Percentiles rank a stretch among this genome's conserved stretches.
phyloP scores from a whole-genome alignment of 2,113 vertebrate species.

The Heterotis niloticus region DNA sequence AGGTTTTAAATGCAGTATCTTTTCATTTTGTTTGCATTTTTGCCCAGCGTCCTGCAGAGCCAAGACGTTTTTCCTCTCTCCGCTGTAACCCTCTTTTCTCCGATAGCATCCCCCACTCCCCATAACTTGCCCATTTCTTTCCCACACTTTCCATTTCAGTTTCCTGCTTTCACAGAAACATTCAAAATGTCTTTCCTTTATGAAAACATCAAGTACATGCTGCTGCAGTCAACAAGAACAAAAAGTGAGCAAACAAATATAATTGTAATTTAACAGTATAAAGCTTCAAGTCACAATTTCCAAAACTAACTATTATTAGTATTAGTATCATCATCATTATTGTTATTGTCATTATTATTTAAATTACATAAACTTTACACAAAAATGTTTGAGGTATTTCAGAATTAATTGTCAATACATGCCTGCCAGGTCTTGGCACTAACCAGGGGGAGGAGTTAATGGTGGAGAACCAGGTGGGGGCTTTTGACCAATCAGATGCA shows the following conservation, averaged over 20 bases:
- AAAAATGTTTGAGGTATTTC: slow-evolving; percentile 99
- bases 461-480: slow-evolving; percentile 51
- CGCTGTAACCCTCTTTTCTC: slow-evolving; percentile 43
- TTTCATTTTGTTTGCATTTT: not conserved
- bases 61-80: slow-evolving; percentile 24
- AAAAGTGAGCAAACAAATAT: slow-evolving; percentile 62
- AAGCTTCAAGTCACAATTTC: slow-evolving; percentile 99
- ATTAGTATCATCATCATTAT: slow-evolving; percentile 70
- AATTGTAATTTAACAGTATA: slow-evolving; percentile 97
- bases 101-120: not conserved
- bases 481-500: slow-evolving; percentile 53
- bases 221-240: slow-evolving; percentile 70
- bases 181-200: slow-evolving; percentile 86
- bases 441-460: slow-evolving; percentile 58
- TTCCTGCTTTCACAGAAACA: slow-evolving; percentile 70
- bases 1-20: not conserved
- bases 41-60: not conserved
- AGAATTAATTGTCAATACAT: slow-evolving; percentile 98
- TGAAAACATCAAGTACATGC: slow-evolving; percentile 82
- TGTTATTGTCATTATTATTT: slow-evolving; percentile 72
- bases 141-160: slow-evolving; percentile 37
- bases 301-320: slow-evolving; percentile 97
- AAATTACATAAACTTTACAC: slow-evolving; percentile 99
- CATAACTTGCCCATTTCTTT: not conserved
- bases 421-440: slow-evolving; percentile 87